Evolutionary conservation across 2,113 vertebrate species (phyloP).

Genomic region (Loxodonta africana): DNA sequence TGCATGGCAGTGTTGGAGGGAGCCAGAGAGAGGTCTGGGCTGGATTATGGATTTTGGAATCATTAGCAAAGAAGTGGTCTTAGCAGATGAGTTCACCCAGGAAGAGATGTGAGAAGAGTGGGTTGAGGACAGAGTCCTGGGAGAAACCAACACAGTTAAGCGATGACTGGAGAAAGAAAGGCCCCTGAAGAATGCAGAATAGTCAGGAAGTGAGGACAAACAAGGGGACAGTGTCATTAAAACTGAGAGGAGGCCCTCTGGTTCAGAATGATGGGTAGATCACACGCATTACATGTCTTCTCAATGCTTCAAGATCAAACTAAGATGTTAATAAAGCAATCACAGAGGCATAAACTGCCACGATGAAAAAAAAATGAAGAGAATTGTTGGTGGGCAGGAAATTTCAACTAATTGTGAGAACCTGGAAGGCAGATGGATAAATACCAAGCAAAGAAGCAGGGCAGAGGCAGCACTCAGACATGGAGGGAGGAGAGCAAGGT

Average conservation of each 20-base stretch:
- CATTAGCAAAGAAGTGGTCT: not conserved
- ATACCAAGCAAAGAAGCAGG: not conserved
- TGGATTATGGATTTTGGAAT: fast-evolving
- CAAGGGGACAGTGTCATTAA: not conserved
- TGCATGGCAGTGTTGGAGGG: no score
- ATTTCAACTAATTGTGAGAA: not conserved
- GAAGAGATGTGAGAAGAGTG: not conserved
- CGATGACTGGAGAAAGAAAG: not conserved
- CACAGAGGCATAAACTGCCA: not conserved
- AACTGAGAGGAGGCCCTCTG: not conserved
- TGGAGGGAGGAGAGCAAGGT: not conserved
- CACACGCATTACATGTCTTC: not conserved
- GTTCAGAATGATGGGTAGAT: not conserved
- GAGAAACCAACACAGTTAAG: not conserved
- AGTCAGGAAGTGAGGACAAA: not conserved
- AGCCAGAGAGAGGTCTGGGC: not conserved
- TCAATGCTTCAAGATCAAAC: not conserved
- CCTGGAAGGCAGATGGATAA: not conserved
- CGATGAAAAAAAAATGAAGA: not conserved
- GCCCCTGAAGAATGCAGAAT: not conserved
- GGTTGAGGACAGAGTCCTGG: not conserved
- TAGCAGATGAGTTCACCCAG: not conserved
- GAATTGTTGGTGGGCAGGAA: not conserved
- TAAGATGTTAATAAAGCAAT: not conserved
- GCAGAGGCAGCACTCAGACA: not conserved